Conservation (phyloP, 2,888 invertebrate genomes). For the Nasonia oneida region DNA sequence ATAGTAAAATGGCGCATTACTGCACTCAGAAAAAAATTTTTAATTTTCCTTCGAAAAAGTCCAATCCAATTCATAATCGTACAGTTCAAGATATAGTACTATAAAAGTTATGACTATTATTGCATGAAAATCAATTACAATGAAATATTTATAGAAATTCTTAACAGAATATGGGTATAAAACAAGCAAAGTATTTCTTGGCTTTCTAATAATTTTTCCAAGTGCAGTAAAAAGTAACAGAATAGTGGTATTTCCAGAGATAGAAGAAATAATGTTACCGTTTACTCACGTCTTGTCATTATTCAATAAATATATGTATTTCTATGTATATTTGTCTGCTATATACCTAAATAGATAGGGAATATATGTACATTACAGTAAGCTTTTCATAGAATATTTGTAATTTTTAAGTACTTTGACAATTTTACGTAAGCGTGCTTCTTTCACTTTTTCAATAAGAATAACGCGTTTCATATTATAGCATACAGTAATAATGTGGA, state of each 20-base stretch:
- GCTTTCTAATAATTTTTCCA: conserved; percentile 20
- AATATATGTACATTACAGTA: conserved; percentile 25
- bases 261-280: conserved; percentile 5
- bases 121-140: too few species aligned
- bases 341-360: conserved; percentile 32
- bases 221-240: conserved; percentile 18
- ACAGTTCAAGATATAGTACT: neutral
- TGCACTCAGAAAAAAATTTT: conserved; percentile 27
- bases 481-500: conserved; percentile 16
- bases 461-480: neutral
- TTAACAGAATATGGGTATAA: neutral
- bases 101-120: neutral
- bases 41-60: neutral
- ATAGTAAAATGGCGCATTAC: conserved; percentile 34
- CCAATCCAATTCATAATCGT: neutral
- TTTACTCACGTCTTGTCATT: neutral
- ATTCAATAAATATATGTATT: conserved; percentile 24
- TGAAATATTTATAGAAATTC: neutral
- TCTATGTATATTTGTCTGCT: neutral
- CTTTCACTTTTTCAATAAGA: conserved; percentile 14
- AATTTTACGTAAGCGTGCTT: conserved; percentile 30
- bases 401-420: conserved; percentile 52
- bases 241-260: neutral
- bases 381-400: conserved; percentile 41
- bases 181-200: neutral